These are phyloP conservation scores for Ditylenchus weischeri DNA, from an alignment of 2,888 invertebrate genomes.

Conservation along the genomic window DNA sequence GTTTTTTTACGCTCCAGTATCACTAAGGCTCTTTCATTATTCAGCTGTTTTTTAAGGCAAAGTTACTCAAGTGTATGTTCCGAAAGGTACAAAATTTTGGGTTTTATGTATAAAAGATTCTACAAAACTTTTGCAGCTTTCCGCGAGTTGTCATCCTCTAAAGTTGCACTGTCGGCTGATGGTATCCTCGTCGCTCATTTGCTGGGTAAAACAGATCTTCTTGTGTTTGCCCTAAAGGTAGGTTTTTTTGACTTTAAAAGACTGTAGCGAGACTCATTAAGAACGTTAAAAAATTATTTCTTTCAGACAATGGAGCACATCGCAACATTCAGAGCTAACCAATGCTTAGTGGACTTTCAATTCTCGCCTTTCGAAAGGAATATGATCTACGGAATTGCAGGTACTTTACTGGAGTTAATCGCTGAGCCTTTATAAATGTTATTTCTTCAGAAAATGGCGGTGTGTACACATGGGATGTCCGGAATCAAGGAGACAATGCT, in stretches of 20 bases:
- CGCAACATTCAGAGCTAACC: slow-evolving; percentile 37
- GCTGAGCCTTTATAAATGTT: not conserved
- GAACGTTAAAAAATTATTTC: not conserved
- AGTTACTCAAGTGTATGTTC: slow-evolving; percentile 15
- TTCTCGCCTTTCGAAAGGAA: slow-evolving; percentile 37
- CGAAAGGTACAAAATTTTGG: not conserved
- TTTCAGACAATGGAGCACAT: slow-evolving; percentile 36
- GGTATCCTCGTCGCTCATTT: slow-evolving; percentile 34
- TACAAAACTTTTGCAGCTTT: not conserved
- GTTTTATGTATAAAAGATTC: not conserved
- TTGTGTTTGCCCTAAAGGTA: slow-evolving; percentile 32
- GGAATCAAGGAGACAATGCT: slow-evolving; percentile 12
- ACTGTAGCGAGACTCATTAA: not conserved
- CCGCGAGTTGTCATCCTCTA: slow-evolving; percentile 4
- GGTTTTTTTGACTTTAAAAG: not conserved
- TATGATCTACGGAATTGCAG: slow-evolving; percentile 30
- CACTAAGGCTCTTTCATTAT: not conserved
- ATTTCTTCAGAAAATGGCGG: slow-evolving; percentile 21
- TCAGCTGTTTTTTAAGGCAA: slow-evolving; percentile 17
- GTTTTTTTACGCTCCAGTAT: no score
- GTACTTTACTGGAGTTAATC: slow-evolving; percentile 16
- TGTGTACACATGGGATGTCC: slow-evolving; percentile 34
- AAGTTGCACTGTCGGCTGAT: slow-evolving; percentile 26
- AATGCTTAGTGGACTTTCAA: slow-evolving; percentile 27
- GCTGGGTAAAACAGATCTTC: slow-evolving; percentile 27